Conservation (phyloP, 2,797 vertebrate genomes). For the Girardinus metallicus region DNA sequence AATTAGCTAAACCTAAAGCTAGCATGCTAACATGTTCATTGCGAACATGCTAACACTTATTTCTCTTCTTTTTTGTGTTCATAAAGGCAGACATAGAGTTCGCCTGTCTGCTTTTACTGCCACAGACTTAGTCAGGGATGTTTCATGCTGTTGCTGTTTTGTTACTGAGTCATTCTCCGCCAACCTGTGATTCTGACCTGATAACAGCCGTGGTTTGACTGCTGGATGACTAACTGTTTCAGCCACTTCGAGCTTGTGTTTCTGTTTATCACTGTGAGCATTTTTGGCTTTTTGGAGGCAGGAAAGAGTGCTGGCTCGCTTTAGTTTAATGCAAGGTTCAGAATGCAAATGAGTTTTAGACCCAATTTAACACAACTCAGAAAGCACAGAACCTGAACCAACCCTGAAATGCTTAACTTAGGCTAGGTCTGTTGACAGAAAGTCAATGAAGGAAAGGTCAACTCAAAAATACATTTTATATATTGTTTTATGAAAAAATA, state of each 20-base stretch:
- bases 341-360: neutral
- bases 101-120: slow-evolving; percentile 3
- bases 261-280: neutral
- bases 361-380: neutral
- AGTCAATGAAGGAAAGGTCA: neutral
- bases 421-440: neutral
- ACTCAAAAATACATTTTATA: neutral
- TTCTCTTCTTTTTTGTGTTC: neutral
- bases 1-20: neutral
- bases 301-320: neutral
- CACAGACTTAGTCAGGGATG: slow-evolving; percentile 20
- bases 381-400: neutral
- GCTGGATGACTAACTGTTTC: slow-evolving; percentile 9
- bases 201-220: neutral
- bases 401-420: neutral
- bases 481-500: no score
- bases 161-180: slow-evolving; percentile 3
- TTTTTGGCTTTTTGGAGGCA: neutral
- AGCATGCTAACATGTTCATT: neutral
- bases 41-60: neutral
- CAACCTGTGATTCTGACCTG: slow-evolving; percentile 15
- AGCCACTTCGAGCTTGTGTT: neutral
- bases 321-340: neutral
- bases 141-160: slow-evolving; percentile 15
- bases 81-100: neutral